Conservation (phyloP, 2,888 invertebrate species). For the Cryptophagus acutangulus region DNA sequence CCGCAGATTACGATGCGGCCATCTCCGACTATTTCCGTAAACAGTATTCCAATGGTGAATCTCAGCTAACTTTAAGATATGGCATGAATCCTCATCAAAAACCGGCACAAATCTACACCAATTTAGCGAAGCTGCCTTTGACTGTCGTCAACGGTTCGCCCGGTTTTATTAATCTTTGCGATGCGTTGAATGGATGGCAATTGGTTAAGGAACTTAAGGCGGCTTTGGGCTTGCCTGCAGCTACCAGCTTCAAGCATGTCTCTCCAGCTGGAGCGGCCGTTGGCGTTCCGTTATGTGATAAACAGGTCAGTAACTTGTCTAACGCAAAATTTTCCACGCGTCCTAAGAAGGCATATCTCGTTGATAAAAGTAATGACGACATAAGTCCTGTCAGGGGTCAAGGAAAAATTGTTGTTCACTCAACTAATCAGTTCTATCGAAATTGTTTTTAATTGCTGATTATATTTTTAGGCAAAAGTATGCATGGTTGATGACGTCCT, state of each 20-base stretch:
- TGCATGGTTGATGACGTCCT: slow-evolving; percentile 90
- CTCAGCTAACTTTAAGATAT: slow-evolving; percentile 84
- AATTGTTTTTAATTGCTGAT: background rate
- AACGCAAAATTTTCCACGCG: too few relatives aligned
- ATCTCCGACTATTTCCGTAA: slow-evolving; percentile 95
- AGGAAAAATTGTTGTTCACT: background rate
- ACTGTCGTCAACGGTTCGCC: slow-evolving; percentile 91
- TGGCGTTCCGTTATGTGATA: slow-evolving; percentile 68
- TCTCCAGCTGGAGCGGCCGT: slow-evolving; percentile 97
- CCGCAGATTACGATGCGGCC: slow-evolving; percentile 88
- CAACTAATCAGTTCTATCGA: background rate
- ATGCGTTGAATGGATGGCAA: slow-evolving; percentile 97
- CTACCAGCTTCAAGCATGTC: slow-evolving; percentile 96
- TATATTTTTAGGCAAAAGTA: slow-evolving; percentile 63
- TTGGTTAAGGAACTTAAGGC: slow-evolving; percentile 81
- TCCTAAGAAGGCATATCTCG: too few relatives aligned
- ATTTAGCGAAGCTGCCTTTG: slow-evolving; percentile 71
- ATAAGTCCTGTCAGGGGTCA: too few relatives aligned
- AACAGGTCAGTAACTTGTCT: slow-evolving; percentile 53
- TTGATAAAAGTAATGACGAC: too few relatives aligned
- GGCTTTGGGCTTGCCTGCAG: slow-evolving; percentile 80
- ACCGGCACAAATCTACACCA: slow-evolving; percentile 88
- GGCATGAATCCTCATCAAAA: slow-evolving; percentile 99
- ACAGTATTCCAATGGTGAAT: slow-evolving; percentile 71
- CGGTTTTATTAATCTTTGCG: slow-evolving; percentile 95